Evolutionary conservation across 2,888 invertebrate species (phyloP).

Genomic region (Meloe dianella): DNA sequence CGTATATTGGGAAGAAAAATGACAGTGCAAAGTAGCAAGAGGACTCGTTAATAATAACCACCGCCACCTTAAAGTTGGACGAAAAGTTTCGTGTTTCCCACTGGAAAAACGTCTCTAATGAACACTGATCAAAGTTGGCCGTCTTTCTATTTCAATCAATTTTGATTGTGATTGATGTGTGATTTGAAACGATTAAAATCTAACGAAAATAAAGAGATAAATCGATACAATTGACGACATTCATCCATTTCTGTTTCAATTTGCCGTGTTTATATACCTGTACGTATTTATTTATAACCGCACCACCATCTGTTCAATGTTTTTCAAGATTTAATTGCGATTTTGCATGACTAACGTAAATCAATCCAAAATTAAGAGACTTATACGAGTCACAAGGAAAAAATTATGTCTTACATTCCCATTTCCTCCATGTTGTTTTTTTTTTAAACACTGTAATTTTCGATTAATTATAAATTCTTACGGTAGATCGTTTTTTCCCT

Average conservation of each 20-base stretch:
- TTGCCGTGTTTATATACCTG: no score
- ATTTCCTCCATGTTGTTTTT: not conserved
- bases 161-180: not conserved
- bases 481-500: not conserved
- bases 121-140: not conserved
- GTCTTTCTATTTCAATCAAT: not conserved
- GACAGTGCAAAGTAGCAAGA: not conserved
- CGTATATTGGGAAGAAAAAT: constrained; percentile 4
- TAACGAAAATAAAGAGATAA: no score
- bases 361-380: not conserved
- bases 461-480: not conserved
- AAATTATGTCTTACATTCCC: not conserved
- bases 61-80: not conserved
- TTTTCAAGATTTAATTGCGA: constrained; percentile 2
- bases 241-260: no score
- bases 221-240: no score
- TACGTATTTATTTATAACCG: constrained; percentile 4
- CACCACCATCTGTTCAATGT: not conserved
- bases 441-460: not conserved
- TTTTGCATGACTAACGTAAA: constrained; percentile 5
- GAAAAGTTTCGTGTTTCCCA: not conserved
- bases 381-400: not conserved
- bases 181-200: not conserved
- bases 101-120: not conserved
- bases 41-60: not conserved